Percentiles rank a stretch among this genome's conserved stretches.
phyloP scores from a whole-genome alignment of 2,797 vertebrate genomes.

The Pogonophryne albipinna region DNA sequence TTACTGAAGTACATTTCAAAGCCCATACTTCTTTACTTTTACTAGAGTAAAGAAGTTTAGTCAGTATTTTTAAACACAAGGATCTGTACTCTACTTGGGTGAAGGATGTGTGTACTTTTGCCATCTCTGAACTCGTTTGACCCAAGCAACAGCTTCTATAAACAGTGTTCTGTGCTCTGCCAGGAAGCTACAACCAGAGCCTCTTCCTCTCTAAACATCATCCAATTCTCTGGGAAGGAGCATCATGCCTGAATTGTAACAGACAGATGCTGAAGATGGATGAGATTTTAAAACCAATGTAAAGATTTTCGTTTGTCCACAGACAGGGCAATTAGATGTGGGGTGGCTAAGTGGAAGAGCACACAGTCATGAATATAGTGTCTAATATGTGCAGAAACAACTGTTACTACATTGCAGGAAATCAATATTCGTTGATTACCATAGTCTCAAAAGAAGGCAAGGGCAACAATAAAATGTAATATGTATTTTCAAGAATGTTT shows the following conservation, averaged over 20 bases:
- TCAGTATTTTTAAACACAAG: too few relatives aligned
- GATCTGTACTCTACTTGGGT: too few relatives aligned
- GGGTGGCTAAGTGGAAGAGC: slow-evolving; percentile 4
- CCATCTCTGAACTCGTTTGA: slow-evolving; percentile 24
- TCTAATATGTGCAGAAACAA: not conserved
- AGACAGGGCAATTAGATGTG: slow-evolving; percentile 14
- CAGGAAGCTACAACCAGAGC: slow-evolving; percentile 18
- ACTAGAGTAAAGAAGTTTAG: too few relatives aligned
- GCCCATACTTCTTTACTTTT: too few relatives aligned
- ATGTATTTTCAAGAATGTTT: not conserved
- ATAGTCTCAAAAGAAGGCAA: not conserved
- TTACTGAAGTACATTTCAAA: too few relatives aligned
- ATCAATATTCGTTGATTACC: not conserved
- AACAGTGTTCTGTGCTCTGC: slow-evolving; percentile 17
- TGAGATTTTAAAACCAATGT: slow-evolving; percentile 32
- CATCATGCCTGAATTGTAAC: slow-evolving; percentile 18
- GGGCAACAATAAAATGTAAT: not conserved
- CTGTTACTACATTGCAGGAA: not conserved
- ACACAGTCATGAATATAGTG: not conserved
- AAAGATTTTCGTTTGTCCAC: slow-evolving; percentile 11
- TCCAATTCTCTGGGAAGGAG: not conserved
- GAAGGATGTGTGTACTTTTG: too few relatives aligned
- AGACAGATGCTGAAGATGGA: slow-evolving; percentile 47
- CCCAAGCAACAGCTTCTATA: slow-evolving; percentile 22
- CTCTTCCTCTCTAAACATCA: not conserved